These are phyloP conservation scores for Merodon equestris DNA, from an alignment of 2,888 invertebrate species.

Conservation along the genomic window DNA sequence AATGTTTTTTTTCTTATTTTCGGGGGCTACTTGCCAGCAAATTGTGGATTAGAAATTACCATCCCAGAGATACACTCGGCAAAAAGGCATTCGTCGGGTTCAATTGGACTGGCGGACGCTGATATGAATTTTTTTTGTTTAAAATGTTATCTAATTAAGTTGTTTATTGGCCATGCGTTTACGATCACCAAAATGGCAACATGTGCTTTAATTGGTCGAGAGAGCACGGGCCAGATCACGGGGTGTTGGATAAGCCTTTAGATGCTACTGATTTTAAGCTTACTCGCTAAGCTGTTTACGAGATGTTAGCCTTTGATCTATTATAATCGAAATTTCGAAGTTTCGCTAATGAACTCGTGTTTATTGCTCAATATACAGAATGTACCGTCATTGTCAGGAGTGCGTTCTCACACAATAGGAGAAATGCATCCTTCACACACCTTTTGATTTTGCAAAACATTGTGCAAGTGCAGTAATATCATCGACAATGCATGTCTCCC, in stretches of 20 bases:
- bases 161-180: slow-evolving; percentile 31
- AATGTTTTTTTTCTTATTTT: slow-evolving; percentile 7
- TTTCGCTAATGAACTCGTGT: too few species aligned
- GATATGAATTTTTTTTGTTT: background rate
- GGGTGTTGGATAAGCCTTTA: too few species aligned
- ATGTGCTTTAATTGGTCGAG: slow-evolving; percentile 1
- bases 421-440: slow-evolving; percentile 12
- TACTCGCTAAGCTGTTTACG: too few species aligned
- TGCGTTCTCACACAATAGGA: too few species aligned
- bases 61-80: too few species aligned
- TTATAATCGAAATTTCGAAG: too few species aligned
- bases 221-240: too few species aligned
- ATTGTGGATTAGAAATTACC: slow-evolving; percentile 27
- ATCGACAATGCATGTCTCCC: background rate
- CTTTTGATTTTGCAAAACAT: slow-evolving; percentile 42
- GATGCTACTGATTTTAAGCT: too few species aligned
- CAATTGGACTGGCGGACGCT: slow-evolving; percentile 6
- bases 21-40: slow-evolving; percentile 1
- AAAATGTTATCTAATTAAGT: background rate
- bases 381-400: too few species aligned
- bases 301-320: too few species aligned
- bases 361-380: too few species aligned
- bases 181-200: slow-evolving; percentile 1
- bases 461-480: slow-evolving; percentile 30
- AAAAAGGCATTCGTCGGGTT: background rate